A percentile compares a stretch with the other conserved stretches of the same genome.
phyloP scores from a whole-genome alignment of 2,888 invertebrate species.

The Cephus pulcher region DNA sequence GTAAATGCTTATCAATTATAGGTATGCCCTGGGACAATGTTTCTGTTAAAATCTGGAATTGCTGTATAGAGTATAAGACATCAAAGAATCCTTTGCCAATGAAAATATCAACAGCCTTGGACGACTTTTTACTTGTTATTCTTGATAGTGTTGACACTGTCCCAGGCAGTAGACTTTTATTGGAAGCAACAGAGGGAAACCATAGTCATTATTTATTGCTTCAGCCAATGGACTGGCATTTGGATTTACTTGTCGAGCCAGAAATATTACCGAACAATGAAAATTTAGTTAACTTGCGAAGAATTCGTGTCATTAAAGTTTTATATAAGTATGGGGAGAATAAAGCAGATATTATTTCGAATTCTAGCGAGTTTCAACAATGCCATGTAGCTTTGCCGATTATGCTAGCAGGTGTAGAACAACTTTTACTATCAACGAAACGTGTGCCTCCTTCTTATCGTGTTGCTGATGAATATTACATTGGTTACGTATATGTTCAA shows the following conservation, averaged over 20 bases:
- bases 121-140: constrained; percentile 55
- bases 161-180: constrained; percentile 49
- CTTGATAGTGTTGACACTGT: constrained; percentile 42
- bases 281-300: constrained; percentile 36
- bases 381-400: constrained; percentile 49
- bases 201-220: constrained; percentile 46
- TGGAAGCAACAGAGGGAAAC: constrained; percentile 46
- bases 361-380: constrained; percentile 36
- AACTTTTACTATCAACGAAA: constrained; percentile 50
- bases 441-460: constrained; percentile 56
- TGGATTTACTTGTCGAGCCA: constrained; percentile 50
- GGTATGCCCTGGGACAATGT: constrained; percentile 39
- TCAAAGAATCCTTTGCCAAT: constrained; percentile 9
- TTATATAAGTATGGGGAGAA: constrained; percentile 52
- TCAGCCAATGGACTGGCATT: constrained; percentile 55
- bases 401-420: constrained; percentile 54
- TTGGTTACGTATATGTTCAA: constrained; percentile 43
- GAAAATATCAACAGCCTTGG: constrained; percentile 40
- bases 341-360: constrained; percentile 18
- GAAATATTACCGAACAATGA: constrained; percentile 16
- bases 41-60: constrained; percentile 59
- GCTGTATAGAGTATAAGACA: constrained; percentile 45
- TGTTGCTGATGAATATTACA: constrained; percentile 45
- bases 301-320: constrained; percentile 50
- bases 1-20: constrained; percentile 51